Conservation (phyloP, 2,888 invertebrate genomes). For the Lottia gigantea region DNA sequence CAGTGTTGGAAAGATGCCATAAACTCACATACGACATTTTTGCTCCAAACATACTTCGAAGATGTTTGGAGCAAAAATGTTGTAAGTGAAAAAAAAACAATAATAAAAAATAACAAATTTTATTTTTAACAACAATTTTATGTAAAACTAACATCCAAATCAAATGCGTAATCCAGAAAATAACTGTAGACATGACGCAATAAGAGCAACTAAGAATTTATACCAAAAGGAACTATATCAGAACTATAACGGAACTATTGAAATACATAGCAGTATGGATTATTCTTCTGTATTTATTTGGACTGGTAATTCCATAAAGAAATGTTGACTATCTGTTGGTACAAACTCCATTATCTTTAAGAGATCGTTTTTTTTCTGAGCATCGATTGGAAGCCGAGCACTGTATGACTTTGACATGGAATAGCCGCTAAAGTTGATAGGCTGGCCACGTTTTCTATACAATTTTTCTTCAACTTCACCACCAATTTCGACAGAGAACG, state of each 20-base stretch:
- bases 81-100: background rate
- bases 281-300: too few relatives aligned
- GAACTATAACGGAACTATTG: too few relatives aligned
- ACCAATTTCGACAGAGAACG: background rate
- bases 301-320: background rate
- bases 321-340: background rate
- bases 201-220: too few relatives aligned
- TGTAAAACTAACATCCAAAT: too few relatives aligned
- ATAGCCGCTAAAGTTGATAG: background rate
- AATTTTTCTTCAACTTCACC: background rate
- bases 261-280: too few relatives aligned
- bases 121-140: too few relatives aligned
- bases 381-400: slow-evolving; percentile 1
- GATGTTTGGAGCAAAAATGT: background rate
- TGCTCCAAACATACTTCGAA: background rate
- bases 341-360: background rate
- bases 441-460: background rate
- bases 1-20: background rate
- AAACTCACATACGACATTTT: slow-evolving; percentile 7
- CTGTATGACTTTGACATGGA: background rate
- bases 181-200: too few relatives aligned
- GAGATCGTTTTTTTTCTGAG: background rate
- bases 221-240: too few relatives aligned
- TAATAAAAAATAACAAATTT: too few relatives aligned
- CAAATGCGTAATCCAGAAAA: too few relatives aligned